Base-by-base conservation (phyloP, 1,140 invertebrate species). In the Heliconius eleuchia region DNA sequence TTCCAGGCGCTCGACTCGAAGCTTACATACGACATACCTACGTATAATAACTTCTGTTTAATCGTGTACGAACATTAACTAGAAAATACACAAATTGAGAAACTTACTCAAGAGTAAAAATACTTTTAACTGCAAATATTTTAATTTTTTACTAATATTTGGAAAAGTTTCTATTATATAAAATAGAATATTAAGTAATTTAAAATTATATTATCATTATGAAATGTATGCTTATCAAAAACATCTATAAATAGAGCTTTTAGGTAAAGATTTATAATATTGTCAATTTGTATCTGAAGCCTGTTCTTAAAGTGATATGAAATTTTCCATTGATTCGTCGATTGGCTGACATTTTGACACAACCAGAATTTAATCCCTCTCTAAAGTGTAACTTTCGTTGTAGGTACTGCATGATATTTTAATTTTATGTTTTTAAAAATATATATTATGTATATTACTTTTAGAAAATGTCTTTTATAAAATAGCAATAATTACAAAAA, bases 1-100 rank as follows among this genome's bases (percentile, higher is more conserved):
- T 91, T 89, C 86, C 86, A 87, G 82, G 70, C 73, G 79, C 79
- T 76, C 42, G 42, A 46, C 50, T 52, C 74, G 66, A 80, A 80
- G 74, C 74, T 80, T 55, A 71, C 60, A 27, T 60, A 55, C 18
- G 18, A 55, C 42, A 19, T 19, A 18, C 50, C 50, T 19, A n/a
- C 55, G 7, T 60, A 23, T 60, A 60, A 60, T 60, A 16, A 66
- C 11, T n/a, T 30, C 3, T 66, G 8, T 66, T 66, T 66, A 66
- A 18, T 66, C 60, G 4, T 27, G 11, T 66, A 30, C 11, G 13
- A 66, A 23, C 60, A 30, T 57, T 1, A 55, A 55, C 0, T 8
- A 55, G 52, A 55, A 55, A 55, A 55, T 57, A 57, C 19, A 57
- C n/a, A 57, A 11, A 23, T 57, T 19, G 2, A 57, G 19, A 8